These are phyloP conservation scores for Lymantria monacha DNA, from an alignment of 2,888 invertebrate species.

Conservation along the genomic window DNA sequence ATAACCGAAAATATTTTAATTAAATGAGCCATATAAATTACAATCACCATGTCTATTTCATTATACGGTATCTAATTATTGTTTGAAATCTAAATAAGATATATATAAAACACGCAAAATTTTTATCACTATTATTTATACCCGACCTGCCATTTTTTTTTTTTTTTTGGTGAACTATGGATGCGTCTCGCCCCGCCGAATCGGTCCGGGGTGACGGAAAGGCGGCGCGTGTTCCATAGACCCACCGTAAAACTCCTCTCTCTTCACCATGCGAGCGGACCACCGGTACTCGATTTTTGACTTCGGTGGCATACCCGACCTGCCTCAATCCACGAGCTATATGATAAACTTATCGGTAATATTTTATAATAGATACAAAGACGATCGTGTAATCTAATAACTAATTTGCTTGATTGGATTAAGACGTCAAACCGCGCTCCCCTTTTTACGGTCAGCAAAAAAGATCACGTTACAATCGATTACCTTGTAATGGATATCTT, in stretches of 20 bases:
- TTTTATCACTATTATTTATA: constrained; percentile 42
- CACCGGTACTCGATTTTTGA: no score
- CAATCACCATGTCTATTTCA: constrained; percentile 14
- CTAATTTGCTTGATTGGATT: constrained; percentile 76
- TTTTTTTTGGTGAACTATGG: no score
- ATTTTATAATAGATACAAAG: constrained; percentile 8
- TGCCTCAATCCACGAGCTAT: constrained; percentile 58
- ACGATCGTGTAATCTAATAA: constrained; percentile 56
- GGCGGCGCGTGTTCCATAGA: no score
- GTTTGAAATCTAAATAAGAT: constrained; percentile 2
- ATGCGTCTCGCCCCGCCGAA: no score
- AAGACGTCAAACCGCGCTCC: constrained; percentile 72
- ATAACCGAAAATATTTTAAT: no score
- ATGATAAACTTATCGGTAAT: constrained; percentile 20
- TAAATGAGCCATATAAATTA: not conserved
- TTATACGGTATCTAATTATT: constrained; percentile 28
- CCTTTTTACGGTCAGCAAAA: constrained; percentile 68
- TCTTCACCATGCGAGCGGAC: no score
- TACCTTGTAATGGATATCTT: constrained; percentile 50
- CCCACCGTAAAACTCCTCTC: no score
- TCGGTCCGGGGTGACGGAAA: no score
- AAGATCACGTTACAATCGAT: constrained; percentile 56
- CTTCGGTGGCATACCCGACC: constrained; percentile 61
- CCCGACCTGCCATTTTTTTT: constrained; percentile 70
- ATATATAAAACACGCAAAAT: constrained; percentile 20